phyloP scores from a whole-genome alignment of 2,888 invertebrate species.

The Chydorus sphaericus region DNA sequence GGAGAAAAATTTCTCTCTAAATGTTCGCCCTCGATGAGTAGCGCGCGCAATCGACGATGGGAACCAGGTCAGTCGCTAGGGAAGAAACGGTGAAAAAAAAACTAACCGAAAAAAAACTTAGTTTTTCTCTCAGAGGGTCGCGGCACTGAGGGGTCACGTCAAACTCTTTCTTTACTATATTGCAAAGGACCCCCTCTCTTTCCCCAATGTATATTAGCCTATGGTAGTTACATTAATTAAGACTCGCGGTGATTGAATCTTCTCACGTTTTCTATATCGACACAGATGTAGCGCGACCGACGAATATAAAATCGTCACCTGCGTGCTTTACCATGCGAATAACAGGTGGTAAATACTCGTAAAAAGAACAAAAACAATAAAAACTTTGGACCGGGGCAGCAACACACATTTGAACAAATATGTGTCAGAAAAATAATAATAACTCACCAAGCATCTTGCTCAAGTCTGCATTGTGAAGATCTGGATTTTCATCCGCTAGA shows the following conservation, averaged over 20 bases:
- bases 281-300: constrained; percentile 7
- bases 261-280: constrained; percentile 5
- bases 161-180: background rate
- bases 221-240: too few species aligned
- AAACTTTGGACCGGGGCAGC: background rate
- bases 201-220: too few species aligned
- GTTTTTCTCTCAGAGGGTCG: background rate
- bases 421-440: background rate
- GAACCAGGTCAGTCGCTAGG: constrained; percentile 6
- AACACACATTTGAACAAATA: background rate
- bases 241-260: too few species aligned
- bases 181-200: background rate
- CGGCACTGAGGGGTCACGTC: background rate
- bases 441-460: constrained; percentile 95
- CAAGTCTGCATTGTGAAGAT: constrained; percentile 93
- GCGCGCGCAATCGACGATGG: background rate
- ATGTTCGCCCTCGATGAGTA: constrained; percentile 3
- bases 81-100: too few species aligned
- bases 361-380: background rate
- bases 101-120: background rate
- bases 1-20: background rate
- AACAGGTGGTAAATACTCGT: constrained; percentile 1
- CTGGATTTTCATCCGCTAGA: constrained; percentile 92
- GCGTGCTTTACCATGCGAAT: background rate
- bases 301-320: background rate